Conservation (phyloP, 2,113 vertebrate genomes). For the Probosciger aterrimus region DNA sequence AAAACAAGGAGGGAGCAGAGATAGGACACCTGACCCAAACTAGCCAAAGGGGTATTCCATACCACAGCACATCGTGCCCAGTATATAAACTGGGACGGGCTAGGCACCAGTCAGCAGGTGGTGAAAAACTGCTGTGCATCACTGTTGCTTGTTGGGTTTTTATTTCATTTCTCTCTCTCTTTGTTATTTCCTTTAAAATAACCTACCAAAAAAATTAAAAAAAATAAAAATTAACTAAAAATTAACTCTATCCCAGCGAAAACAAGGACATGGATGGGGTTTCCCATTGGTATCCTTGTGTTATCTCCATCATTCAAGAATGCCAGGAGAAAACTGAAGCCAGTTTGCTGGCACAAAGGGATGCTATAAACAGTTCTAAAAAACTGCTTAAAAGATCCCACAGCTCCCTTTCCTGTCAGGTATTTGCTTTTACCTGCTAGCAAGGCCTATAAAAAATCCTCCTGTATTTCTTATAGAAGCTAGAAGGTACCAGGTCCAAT, state of each 20-base stretch:
- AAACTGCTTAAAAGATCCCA: neutral
- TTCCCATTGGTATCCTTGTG: neutral
- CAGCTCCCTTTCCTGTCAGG: neutral
- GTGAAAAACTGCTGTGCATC: neutral
- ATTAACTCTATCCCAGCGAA: neutral
- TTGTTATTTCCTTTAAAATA: neutral
- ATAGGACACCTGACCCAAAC: neutral
- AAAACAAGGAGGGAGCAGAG: neutral
- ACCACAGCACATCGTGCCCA: neutral
- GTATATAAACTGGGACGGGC: neutral
- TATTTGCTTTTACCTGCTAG: neutral
- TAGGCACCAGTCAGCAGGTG: neutral
- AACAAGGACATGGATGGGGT: neutral
- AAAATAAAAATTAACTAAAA: neutral
- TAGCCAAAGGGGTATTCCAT: neutral
- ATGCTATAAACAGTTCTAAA: neutral
- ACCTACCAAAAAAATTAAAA: neutral
- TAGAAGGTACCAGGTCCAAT: neutral
- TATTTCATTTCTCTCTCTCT: neutral
- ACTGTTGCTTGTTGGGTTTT: neutral
- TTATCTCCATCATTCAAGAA: neutral
- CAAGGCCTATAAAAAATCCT: neutral
- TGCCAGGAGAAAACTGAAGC: neutral
- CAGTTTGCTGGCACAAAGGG: neutral
- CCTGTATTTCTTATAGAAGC: neutral